Evolutionary conservation across 2,888 invertebrate genomes (phyloP), one percentile per base, ranked within the genome.

Genomic region (Drosophila cognata): DNA sequence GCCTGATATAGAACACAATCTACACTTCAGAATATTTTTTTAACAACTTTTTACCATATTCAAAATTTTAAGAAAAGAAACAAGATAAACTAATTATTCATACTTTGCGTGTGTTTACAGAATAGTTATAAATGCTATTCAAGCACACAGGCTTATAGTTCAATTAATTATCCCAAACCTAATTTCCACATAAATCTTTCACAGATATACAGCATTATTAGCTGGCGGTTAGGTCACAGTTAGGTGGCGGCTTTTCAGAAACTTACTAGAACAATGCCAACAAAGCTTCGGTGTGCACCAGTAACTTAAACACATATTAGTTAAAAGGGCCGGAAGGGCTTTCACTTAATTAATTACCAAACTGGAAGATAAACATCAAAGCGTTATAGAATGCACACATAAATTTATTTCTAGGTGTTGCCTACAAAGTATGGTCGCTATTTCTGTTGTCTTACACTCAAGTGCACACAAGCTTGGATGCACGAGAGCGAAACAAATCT

Each of bases 341-440:
- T 90, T 86, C 88, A 82, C 84, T 91, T 86, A 91, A 89, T 91
- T 91, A 91, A 88, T 88, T 83, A 85, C 79, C 75, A 70, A 82
- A 71, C 71, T 79, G 72, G 57, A 73, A 79, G 60, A 85, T 82
- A 71, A 77, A 86, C 91, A 91, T 91, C 91, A 91, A 91, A 91
- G 89, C 81, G 76, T 81, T 87, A 89, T 66, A 76, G 52, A 70
- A 79, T 74, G 64, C 75, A 82, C 77, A 82, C 71, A 74, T 68
- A 36, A 53, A 60, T 55, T 36, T 79, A 41, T 55, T 41, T 36
- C 28, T 50, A 67, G 60, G 67, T 71, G 71, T 67, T 69, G 71
- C 48, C 29, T 57, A 50, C 10, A 29, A 10, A 52, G 29, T 21
- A 52, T 63, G 36, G 35, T 16, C 68, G 70, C 82, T 89, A 85